Base-by-base conservation (phyloP, 2,888 invertebrate species). In the Ichneumoninae sp. region DNA sequence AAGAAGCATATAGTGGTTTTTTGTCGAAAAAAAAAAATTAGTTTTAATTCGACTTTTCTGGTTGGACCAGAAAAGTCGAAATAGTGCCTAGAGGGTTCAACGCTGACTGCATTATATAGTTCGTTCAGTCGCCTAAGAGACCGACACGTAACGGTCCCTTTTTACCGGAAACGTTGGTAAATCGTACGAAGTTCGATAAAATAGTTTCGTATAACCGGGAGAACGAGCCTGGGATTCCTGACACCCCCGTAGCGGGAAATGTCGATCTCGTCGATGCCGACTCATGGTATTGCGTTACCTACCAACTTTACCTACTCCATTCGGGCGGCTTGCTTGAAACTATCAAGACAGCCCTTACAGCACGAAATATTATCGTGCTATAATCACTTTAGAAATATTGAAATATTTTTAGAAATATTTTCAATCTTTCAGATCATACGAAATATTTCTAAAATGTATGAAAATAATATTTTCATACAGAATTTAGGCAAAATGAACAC, bases 141-240 rank as follows among this genome's bases (percentile, higher is more conserved):
- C 50, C 77, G 77, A 69, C 36, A 84, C 60, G 71, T 63, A 19
- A 60, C 52, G 74, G 22, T 5, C n/a, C n/a, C 22, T 13, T n/a
- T 22, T 70, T 19, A 16, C 33, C 7, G 5, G 19, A 10, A 10
- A 36, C 22, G 65, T 36, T 30, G 54, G 44, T 65, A 44, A 10
- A 40, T 26, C 54, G 10, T 10, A 19, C 30, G 26, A 63, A 3
- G 13, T 3, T 47, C 19, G 50, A 52, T 71, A 22, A 47, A 44
- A 10, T n/a, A 44, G 13, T 66, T 50, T 52, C n/a, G 16, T 40
- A 16, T 52, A 0, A 3, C 16, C 16, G 33, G 13, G n/a, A 16
- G n/a, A 26, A 3, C 0, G 26, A 33, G 16, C 4, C 13, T 10
- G 16, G 30, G 33, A 6, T 63, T 10, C 19, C 54, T 54, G 22